Evolutionary conservation across 2,888 invertebrate species (phyloP), one percentile per base, ranked within the genome.

Genomic region (Cyclophora albipunctata): DNA sequence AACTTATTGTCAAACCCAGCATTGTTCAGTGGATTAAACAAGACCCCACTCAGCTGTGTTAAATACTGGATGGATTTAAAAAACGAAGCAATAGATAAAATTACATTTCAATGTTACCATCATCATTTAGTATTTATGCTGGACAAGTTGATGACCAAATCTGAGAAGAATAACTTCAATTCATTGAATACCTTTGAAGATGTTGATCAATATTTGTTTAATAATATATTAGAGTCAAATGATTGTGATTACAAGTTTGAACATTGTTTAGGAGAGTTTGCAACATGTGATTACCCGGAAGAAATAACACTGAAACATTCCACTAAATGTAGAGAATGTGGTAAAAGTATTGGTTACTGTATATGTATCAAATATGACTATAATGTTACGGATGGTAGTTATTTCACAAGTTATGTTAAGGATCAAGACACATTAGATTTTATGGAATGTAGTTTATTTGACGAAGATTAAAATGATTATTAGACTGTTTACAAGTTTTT

Each of bases 91-190:
- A 82, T 87, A 57, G 91, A 94, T 43, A 83, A 78, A 50, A 91
- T 95, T 50, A 91, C 92, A 47, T 98, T 95, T 78, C 93, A 95
- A 61, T 93, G 93, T 71, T 97, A 98, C 70, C 99, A 99, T 83
- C 98, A 98, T 75, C 99, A 99, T 84, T 90, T 99, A 57, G 96
- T 97, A 47, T 98, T 97, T 75, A 99, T 99, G 99, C 90, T 97
- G 67, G 96, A 97, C 67, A 94, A 93, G 78, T 74, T 94, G 42
- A 87, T 98, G 62, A 90, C 92, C 0, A 94, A 93, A 66, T 81
- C 90, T 47, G 92, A 95, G 66, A 92, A 95, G 67, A 87, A 91
- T 59, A 81, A 92, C 46, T 97, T 98, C 70, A 98, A 98, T 79
- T 90, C 91, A 59, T 86, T 97, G 33, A 91, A 91, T 60, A 91